Evolutionary conservation across 1,140 invertebrate species (phyloP).

Genomic region (Metopolophium dirhodum): DNA sequence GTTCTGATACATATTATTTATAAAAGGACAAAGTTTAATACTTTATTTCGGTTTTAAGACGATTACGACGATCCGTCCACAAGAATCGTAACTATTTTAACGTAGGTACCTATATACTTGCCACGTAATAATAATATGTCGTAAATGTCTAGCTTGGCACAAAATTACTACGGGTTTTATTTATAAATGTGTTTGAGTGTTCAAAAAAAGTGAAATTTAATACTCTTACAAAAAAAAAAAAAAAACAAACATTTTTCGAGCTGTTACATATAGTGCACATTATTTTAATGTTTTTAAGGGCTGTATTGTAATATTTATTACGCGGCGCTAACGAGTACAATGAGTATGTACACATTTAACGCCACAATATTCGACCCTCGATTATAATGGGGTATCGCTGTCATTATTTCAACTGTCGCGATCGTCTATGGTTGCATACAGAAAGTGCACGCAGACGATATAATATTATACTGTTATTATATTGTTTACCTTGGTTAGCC

Average conservation of each 20-base stretch:
- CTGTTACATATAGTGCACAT: not conserved
- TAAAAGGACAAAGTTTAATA: too few species aligned
- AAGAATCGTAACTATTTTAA: too few species aligned
- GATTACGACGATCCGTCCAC: too few species aligned
- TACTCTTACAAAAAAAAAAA: too few species aligned
- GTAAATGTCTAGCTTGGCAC: too few species aligned
- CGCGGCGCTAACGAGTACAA: not conserved
- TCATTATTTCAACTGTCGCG: not conserved
- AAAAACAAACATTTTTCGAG: too few species aligned
- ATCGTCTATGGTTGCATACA: not conserved
- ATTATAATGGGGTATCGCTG: not conserved
- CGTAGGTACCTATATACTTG: too few species aligned
- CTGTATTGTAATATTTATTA: not conserved
- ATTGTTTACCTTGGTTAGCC: not conserved
- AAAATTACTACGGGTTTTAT: not conserved
- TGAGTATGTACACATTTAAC: not conserved
- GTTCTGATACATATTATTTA: too few species aligned
- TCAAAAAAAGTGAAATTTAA: too few species aligned
- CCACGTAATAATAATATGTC: too few species aligned
- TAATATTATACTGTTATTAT: not conserved
- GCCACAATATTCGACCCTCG: not conserved
- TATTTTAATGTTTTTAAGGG: not conserved
- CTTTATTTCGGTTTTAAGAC: too few species aligned
- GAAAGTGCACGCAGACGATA: not conserved
- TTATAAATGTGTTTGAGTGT: not conserved